phyloP scores from a whole-genome alignment of 2,113 vertebrate genomes.

The Burhinus bistriatus region DNA sequence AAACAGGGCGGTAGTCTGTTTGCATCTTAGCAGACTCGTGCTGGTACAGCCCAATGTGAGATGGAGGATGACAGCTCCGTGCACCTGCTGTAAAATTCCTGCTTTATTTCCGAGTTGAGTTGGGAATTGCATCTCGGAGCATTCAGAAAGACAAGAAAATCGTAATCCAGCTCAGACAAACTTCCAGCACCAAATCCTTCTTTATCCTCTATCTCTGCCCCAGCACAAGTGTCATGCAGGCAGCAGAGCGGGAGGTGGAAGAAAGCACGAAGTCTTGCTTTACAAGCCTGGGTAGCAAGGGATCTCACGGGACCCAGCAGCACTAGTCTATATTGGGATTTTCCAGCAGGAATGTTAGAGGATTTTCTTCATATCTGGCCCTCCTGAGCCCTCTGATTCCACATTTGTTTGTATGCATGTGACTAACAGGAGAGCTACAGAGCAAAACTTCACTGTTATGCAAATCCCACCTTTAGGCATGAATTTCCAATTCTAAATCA shows the following conservation, averaged over 20 bases:
- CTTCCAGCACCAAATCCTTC: not conserved
- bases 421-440: not conserved
- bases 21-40: fast-evolving
- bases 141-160: not conserved
- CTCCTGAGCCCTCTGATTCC: not conserved
- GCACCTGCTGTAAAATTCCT: not conserved
- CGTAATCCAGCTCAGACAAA: not conserved
- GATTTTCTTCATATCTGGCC: no score
- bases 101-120: not conserved
- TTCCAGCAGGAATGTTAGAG: not conserved
- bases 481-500: not conserved
- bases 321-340: not conserved
- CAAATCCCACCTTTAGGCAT: not conserved
- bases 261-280: not conserved
- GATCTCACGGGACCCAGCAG: not conserved
- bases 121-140: not conserved
- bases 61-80: not conserved
- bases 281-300: not conserved
- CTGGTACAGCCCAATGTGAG: fast-evolving
- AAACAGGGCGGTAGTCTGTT: not conserved
- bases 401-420: not conserved
- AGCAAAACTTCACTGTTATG: not conserved
- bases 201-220: not conserved
- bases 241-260: not conserved
- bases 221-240: not conserved